Evolutionary conservation across 2,797 vertebrate species (phyloP), one percentile per base, ranked within the genome.

Genomic region (Dipus sagitta): DNA sequence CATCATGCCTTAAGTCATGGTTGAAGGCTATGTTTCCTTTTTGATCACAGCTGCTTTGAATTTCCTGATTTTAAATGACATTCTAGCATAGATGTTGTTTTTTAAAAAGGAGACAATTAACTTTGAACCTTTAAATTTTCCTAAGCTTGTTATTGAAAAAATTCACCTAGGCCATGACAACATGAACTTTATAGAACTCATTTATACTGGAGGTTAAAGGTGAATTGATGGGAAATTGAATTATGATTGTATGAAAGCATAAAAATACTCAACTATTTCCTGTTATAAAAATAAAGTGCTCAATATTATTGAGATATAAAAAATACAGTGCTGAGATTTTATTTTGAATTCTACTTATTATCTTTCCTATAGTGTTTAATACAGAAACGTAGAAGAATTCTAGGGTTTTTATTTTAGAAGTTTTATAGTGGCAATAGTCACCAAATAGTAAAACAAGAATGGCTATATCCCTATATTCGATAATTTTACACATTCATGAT

Each of bases 401-500:
- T 68, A 65, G 47, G 8, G 28, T 23, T 91, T 79, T 58, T 70
- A 26, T 38, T 12, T 34, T 20, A 54, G 15, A 70, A 70, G 38
- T 89, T 94, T 88, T 67, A 18, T 65, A 67, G 81, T 4, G 17
- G 34, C 23, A 65, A 65, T 13, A 24, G 9, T 54, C 30, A 80
- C 13, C 64, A 83, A 81, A 82, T 32, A 1, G 7, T 67, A 20
- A 90, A 34, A 87, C 26, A 88, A 71, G 85, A 92, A 71, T 72
- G 18, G 15, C 34, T 71, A 70, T 20, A 32, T n/a, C 30, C 24
- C 87, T 47, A 90, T 9, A 78, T 95, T 68, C 94, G 76, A 86
- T 47, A 91, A 82, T 72, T 94, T 79, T 90, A 90, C 34, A 95
- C 24, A 79, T 58, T 80, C 32, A 71, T 34, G 18, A 90, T 93